phyloP scores from a whole-genome alignment of 2,797 vertebrate species.

The Glyptemys insculpta region DNA sequence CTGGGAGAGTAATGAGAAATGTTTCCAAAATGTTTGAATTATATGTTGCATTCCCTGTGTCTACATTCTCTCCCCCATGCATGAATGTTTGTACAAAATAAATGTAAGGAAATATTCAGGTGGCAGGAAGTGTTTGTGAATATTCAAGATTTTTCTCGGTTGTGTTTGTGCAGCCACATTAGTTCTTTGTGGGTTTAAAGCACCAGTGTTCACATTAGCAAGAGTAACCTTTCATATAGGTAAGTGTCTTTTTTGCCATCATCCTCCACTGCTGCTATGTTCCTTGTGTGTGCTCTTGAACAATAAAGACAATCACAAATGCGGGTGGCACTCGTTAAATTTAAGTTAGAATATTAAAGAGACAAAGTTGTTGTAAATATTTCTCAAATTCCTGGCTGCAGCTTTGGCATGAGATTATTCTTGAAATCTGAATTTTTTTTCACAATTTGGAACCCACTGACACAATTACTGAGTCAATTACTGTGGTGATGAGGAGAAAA shows the following conservation, averaged over 20 bases:
- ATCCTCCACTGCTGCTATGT: conserved; percentile 9
- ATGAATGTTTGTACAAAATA: rapidly evolving
- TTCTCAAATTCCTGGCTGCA: background rate
- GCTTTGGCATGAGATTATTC: background rate
- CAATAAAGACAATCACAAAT: background rate
- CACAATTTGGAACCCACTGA: background rate
- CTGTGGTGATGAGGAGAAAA: background rate
- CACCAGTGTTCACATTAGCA: background rate
- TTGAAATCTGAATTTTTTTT: background rate
- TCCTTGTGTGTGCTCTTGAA: background rate
- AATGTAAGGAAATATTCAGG: background rate
- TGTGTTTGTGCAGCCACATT: background rate
- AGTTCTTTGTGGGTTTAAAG: background rate
- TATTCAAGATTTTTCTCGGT: background rate
- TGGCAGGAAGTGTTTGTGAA: background rate
- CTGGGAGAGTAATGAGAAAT: background rate
- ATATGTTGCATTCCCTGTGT: background rate
- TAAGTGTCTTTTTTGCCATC: background rate
- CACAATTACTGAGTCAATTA: background rate
- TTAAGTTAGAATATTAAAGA: background rate
- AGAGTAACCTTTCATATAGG: background rate
- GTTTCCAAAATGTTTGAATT: background rate
- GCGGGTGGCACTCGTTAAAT: background rate
- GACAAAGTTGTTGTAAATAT: background rate
- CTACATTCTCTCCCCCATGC: rapidly evolving